Conservation (phyloP, 2,113 vertebrate species). For the Sorex fumeus region DNA sequence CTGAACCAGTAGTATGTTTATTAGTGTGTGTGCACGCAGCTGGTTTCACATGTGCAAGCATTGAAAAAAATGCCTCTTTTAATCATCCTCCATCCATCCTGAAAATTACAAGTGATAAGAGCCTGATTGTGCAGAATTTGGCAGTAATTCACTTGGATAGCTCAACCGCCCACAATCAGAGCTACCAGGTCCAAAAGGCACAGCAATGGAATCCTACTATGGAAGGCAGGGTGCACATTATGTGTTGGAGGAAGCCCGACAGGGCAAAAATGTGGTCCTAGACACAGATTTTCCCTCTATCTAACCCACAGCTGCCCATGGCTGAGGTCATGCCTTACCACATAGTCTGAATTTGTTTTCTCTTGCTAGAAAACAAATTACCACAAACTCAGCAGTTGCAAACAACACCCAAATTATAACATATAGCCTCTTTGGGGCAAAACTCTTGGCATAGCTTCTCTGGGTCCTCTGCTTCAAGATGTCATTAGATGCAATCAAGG, state of each 20-base stretch:
- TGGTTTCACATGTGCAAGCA: neutral
- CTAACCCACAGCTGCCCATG: neutral
- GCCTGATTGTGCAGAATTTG: neutral
- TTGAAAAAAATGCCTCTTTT: neutral
- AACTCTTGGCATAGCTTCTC: neutral
- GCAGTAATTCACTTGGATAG: neutral
- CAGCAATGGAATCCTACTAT: neutral
- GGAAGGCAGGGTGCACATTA: neutral
- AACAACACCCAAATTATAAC: neutral
- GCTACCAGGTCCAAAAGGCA: neutral
- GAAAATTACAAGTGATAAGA: neutral
- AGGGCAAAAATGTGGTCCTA: neutral
- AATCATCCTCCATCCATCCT: neutral
- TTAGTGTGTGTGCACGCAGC: neutral
- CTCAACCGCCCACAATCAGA: neutral
- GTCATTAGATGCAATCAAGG: too few species aligned
- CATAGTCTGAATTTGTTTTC: neutral
- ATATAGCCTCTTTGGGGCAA: neutral
- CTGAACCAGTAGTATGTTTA: neutral
- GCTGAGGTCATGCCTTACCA: neutral
- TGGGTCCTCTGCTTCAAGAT: neutral
- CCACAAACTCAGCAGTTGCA: neutral
- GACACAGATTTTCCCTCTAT: neutral
- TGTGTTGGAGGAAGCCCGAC: neutral
- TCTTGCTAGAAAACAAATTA: neutral